Evolutionary conservation across 2,888 invertebrate genomes (phyloP).

Genomic region (Acleris cristana): DNA sequence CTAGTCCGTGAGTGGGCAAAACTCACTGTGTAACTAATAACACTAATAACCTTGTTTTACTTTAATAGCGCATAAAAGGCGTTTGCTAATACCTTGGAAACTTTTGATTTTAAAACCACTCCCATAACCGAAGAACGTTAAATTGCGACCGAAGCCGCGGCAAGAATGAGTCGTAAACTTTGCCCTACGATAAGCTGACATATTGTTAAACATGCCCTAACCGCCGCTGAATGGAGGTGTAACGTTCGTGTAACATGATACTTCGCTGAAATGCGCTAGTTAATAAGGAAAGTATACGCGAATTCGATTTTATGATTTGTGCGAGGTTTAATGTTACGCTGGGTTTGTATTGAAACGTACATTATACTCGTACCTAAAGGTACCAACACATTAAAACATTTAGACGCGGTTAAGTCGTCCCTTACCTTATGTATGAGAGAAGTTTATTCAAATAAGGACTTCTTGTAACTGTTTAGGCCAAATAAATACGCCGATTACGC

Average conservation of each 20-base stretch:
- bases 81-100: slow-evolving; percentile 13
- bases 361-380: too few species aligned
- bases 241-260: slow-evolving; percentile 48
- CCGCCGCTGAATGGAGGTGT: slow-evolving; percentile 40
- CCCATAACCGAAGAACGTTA: slow-evolving; percentile 50
- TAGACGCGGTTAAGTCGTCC: too few species aligned
- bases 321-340: slow-evolving; percentile 18
- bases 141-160: slow-evolving; percentile 46
- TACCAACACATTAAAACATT: too few species aligned
- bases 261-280: slow-evolving; percentile 25
- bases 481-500: too few species aligned
- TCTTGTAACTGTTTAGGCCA: too few species aligned
- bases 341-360: neutral
- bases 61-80: neutral
- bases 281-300: slow-evolving; percentile 28
- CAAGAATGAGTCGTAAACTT: slow-evolving; percentile 67
- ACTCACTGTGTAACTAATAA: too few species aligned
- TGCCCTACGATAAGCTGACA: slow-evolving; percentile 63
- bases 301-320: slow-evolving; percentile 20
- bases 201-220: slow-evolving; percentile 63
- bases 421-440: too few species aligned
- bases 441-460: too few species aligned
- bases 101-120: slow-evolving; percentile 57
- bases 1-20: too few species aligned
- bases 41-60: too few species aligned